A percentile compares a stretch with the other conserved stretches of the same genome.
phyloP scores from a whole-genome alignment of 2,888 invertebrate genomes.

The Agrotis puta region DNA sequence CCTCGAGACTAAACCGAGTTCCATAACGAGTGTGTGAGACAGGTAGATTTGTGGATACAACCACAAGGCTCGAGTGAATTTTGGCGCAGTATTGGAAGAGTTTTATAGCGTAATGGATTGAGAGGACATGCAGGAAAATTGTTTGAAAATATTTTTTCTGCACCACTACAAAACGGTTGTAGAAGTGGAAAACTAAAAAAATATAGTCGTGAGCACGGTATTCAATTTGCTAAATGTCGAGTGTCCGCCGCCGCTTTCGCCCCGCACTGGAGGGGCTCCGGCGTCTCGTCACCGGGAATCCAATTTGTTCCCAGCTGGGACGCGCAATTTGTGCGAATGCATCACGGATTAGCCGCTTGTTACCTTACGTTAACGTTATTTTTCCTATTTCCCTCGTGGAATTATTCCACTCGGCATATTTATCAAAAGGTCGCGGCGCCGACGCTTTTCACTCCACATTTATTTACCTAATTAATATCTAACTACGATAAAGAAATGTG shows the following conservation, averaged over 20 bases:
- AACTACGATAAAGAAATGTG: conserved; percentile 48
- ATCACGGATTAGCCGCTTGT: conserved; percentile 69
- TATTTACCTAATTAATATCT: conserved; percentile 56
- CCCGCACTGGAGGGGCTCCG: conserved; percentile 40
- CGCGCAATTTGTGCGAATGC: conserved; percentile 75
- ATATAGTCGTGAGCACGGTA: conserved; percentile 8
- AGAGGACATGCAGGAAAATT: background rate
- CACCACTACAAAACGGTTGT: background rate
- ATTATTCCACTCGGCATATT: conserved; percentile 44
- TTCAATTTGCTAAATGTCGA: conserved; percentile 50
- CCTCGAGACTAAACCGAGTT: background rate
- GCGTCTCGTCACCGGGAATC: conserved; percentile 70
- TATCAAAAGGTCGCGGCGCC: conserved; percentile 50
- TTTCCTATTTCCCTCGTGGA: conserved; percentile 41
- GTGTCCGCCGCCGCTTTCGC: conserved; percentile 20
- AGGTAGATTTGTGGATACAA: conserved; percentile 9
- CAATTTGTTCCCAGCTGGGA: conserved; percentile 74
- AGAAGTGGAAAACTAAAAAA: conserved; percentile 12
- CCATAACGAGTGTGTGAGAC: background rate
- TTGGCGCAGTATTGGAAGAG: background rate
- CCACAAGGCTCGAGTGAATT: background rate
- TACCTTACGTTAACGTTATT: conserved; percentile 51
- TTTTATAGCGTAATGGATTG: background rate
- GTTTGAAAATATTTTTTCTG: background rate
- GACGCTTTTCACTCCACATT: conserved; percentile 42